Percentiles rank a stretch among this genome's conserved stretches.
Conservation (phyloP, 2,888 invertebrate species). For the Kuschelorhynchus macadamiae region DNA sequence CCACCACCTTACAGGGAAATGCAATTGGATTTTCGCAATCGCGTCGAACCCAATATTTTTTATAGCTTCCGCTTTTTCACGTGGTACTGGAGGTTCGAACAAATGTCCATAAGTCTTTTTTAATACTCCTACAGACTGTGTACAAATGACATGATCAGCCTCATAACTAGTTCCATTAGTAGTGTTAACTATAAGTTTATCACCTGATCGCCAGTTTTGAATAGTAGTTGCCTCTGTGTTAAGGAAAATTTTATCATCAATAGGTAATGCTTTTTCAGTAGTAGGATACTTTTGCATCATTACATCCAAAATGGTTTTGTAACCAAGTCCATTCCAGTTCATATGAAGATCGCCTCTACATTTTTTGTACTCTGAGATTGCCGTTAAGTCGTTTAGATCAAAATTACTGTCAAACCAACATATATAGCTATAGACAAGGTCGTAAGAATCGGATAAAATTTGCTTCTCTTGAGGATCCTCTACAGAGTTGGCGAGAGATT, state of each 20-base stretch:
- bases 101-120: slow-evolving; percentile 51
- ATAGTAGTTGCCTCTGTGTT: slow-evolving; percentile 55
- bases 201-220: slow-evolving; percentile 38
- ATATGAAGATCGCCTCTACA: slow-evolving; percentile 79
- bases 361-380: slow-evolving; percentile 75
- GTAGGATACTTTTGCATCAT: slow-evolving; percentile 68
- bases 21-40: slow-evolving; percentile 53
- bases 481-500: background rate
- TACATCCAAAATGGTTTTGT: slow-evolving; percentile 75
- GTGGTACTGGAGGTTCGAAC: slow-evolving; percentile 52
- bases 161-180: slow-evolving; percentile 69
- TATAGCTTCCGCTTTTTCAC: slow-evolving; percentile 53
- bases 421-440: slow-evolving; percentile 26
- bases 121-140: slow-evolving; percentile 63
- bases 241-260: slow-evolving; percentile 56
- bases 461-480: slow-evolving; percentile 16
- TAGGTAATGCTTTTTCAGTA: slow-evolving; percentile 46
- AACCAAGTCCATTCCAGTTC: slow-evolving; percentile 82
- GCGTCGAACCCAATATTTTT: slow-evolving; percentile 54
- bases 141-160: slow-evolving; percentile 76
- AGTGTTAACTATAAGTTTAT: slow-evolving; percentile 62
- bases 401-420: slow-evolving; percentile 20
- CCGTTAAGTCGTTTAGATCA: slow-evolving; percentile 72
- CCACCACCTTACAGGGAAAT: slow-evolving; percentile 54
- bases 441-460: slow-evolving; percentile 34